A percentile compares a stretch with the other conserved stretches of the same genome.
phyloP scores from a whole-genome alignment of 2,113 vertebrate genomes.

The Rhabdomys dilectus region DNA sequence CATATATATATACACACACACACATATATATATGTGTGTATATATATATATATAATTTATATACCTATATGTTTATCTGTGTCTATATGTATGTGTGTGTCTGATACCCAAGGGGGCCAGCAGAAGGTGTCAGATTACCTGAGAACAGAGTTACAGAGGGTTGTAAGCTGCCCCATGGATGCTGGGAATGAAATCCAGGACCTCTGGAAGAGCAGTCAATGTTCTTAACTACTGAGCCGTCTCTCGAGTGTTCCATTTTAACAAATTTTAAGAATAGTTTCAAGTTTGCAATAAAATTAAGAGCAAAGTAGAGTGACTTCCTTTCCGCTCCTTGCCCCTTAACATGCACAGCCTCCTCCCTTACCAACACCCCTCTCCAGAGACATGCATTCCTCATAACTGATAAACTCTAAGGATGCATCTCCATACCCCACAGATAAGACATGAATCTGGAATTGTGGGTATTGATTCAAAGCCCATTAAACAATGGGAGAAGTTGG shows the following conservation, averaged over 20 bases:
- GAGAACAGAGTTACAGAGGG: background rate
- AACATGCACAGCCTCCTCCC: background rate
- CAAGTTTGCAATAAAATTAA: background rate
- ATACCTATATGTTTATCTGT: background rate
- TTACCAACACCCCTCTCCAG: background rate
- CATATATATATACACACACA: too few species aligned
- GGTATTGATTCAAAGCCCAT: background rate
- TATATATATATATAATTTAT: background rate
- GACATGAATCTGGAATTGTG: background rate
- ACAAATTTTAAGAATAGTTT: background rate
- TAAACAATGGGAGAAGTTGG: background rate
- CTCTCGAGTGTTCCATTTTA: background rate
- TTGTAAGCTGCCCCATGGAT: background rate
- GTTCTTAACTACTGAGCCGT: background rate
- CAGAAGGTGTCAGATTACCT: background rate
- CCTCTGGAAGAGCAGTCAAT: background rate
- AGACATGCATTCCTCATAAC: background rate
- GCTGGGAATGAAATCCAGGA: background rate
- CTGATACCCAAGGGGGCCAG: background rate
- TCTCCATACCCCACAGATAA: background rate
- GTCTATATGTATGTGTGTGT: background rate
- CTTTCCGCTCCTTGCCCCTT: background rate
- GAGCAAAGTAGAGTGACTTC: background rate
- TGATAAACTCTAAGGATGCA: background rate
- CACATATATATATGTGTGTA: too few species aligned